phyloP scores from a whole-genome alignment of 1,140 invertebrate species.

The Meteorus sp. region DNA sequence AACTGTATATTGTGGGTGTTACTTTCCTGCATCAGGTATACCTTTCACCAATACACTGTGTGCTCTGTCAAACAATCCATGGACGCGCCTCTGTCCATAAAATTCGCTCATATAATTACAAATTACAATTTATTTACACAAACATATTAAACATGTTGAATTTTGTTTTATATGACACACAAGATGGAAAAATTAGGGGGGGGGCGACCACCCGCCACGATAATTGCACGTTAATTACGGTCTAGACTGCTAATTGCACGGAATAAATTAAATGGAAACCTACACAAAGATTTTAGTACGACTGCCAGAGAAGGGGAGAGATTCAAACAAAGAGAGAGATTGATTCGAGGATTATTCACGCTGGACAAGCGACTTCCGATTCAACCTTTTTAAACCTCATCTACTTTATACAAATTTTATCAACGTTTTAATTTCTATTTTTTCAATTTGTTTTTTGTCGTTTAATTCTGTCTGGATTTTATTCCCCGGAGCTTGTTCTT shows the following conservation, averaged over 20 bases:
- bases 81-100: not conserved
- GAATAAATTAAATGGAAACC: conserved; percentile 18
- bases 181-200: no score
- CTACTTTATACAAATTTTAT: no score
- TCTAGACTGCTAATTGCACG: conserved; percentile 24
- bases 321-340: no score
- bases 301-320: no score
- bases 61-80: conserved; percentile 13
- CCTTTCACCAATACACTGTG: conserved; percentile 43
- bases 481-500: conserved; percentile 6
- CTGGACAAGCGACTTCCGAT: no score
- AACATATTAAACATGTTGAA: no score
- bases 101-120: no score
- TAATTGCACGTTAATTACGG: conserved; percentile 19
- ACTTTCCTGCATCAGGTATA: conserved; percentile 42
- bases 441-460: not conserved
- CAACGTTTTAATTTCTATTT: not conserved
- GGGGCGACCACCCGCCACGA: conserved; percentile 16
- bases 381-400: no score
- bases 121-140: no score
- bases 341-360: no score
- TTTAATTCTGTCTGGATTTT: conserved; percentile 3
- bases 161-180: not conserved
- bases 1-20: conserved; percentile 39
- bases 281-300: no score